Base-by-base conservation (phyloP, 2,797 vertebrate genomes). In the Diplodus puntazzo region DNA sequence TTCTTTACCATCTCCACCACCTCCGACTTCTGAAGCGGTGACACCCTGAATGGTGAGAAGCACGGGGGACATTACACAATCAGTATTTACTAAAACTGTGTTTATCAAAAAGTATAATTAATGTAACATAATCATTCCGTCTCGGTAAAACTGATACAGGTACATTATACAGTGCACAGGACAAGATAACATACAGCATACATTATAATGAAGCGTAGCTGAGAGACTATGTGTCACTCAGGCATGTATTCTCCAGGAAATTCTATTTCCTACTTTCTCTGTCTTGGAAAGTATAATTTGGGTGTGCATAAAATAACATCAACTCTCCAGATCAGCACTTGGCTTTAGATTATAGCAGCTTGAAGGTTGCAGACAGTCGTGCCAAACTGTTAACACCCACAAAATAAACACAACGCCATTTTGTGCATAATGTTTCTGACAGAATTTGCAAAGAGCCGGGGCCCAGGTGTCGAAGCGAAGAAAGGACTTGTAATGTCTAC, bases 1-100 rank as follows among this genome's bases (percentile, higher is more conserved):
- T 98, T 99, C 91, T 99, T 99, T 46, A 99, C 98, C 98, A 99
- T 99, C 86, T 99, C 98, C 73, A 99, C 98, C 76, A 99, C 97
- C 92, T 99, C 98, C 0, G 98, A 99, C 94, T 99, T 99, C 92
- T 99, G 98, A 87, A 99, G 97, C n/a, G 98, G 98, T 70, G 98
- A 99, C 30, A 99, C 98, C 93, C 98, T 99, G 73, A 63, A 83
- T 79, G 8, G 69, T 5, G 79, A 3, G 16, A 45, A 88, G 39
- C 30, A 69, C 13, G 61, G 2, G 23, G 1, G 25, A 49, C 7
- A n/a, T 52, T 20, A 39, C 9, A 34, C 3, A 45, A 52, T 3
- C 11, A 11, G 5, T 4, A 53, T 62, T 69, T 42, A 57, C 54
- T 60, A 2, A 58, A 25, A 49, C 2, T 11, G 9, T 45, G 53